phyloP scores from a whole-genome alignment of 2,113 vertebrate species.

The Sinocyclocheilus rhinocerous region DNA sequence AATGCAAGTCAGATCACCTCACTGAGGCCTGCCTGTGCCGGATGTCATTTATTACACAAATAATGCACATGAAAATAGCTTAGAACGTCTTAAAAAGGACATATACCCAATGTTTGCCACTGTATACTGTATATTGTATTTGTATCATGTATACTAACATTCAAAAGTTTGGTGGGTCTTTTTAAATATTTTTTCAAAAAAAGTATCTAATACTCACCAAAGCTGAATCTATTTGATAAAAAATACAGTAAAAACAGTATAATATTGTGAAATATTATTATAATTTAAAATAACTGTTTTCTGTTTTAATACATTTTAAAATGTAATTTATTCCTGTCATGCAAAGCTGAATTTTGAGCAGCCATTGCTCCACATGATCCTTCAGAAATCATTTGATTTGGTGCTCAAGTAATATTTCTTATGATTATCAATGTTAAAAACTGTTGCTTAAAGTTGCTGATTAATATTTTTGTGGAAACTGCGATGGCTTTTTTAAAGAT shows the following conservation, averaged over 20 bases:
- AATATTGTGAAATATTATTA: neutral
- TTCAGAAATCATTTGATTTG: neutral
- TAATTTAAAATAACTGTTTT: neutral
- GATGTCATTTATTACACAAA: constrained; percentile 44
- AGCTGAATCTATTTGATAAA: neutral
- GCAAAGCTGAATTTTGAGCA: neutral
- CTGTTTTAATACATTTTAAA: neutral
- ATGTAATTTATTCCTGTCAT: neutral
- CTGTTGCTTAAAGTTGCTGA: neutral
- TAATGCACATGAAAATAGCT: neutral
- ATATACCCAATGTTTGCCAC: neutral
- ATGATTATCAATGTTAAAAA: neutral
- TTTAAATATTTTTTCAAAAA: neutral
- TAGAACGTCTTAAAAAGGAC: constrained; percentile 39
- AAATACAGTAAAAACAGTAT: neutral
- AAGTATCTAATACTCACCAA: neutral
- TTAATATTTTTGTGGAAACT: neutral
- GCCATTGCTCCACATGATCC: neutral
- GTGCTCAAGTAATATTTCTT: neutral
- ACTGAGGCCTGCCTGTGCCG: constrained; percentile 44
- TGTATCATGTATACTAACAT: constrained; percentile 24
- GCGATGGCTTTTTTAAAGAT: neutral
- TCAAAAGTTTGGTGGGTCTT: neutral
- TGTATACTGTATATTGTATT: constrained; percentile 14
- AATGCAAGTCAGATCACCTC: constrained; percentile 44